Evolutionary conservation across 2,888 invertebrate species (phyloP).

Genomic region (Drosophila recens): DNA sequence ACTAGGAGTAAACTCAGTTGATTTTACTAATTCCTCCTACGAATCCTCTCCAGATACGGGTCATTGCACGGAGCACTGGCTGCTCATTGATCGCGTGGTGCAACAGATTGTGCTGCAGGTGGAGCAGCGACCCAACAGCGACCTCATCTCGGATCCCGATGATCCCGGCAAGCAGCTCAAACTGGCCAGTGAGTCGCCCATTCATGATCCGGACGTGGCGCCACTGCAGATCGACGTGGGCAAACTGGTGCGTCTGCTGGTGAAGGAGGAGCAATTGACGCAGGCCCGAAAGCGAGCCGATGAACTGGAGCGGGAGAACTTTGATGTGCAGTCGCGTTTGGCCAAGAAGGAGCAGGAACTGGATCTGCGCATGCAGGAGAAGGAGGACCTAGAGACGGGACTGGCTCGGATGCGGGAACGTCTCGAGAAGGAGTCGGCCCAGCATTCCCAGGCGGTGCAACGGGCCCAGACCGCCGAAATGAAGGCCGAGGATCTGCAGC

Average conservation of each 20-base stretch:
- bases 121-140: slow-evolving; percentile 83
- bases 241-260: slow-evolving; percentile 94
- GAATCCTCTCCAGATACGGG: slow-evolving; percentile 89
- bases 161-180: slow-evolving; percentile 83
- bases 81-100: slow-evolving; percentile 96
- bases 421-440: slow-evolving; percentile 94
- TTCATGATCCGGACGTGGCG: slow-evolving; percentile 92
- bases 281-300: slow-evolving; percentile 94
- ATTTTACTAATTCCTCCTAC: neutral
- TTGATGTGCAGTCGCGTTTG: slow-evolving; percentile 93
- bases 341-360: slow-evolving; percentile 97
- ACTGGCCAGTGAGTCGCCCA: slow-evolving; percentile 64
- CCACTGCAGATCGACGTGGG: slow-evolving; percentile 95
- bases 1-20: neutral
- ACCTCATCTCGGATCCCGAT: slow-evolving; percentile 82
- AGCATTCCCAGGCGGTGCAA: slow-evolving; percentile 94
- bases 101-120: slow-evolving; percentile 97
- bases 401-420: slow-evolving; percentile 93
- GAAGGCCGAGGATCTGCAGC: slow-evolving; percentile 88
- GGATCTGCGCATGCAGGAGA: slow-evolving; percentile 95
- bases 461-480: slow-evolving; percentile 87
- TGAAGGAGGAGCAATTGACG: slow-evolving; percentile 96
- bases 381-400: slow-evolving; percentile 95
- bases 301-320: slow-evolving; percentile 94
- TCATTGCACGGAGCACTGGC: slow-evolving; percentile 96